A percentile compares a stretch with the other conserved stretches of the same genome.
These are phyloP conservation scores for Drosophila phalerata DNA, from an alignment of 2,888 invertebrate species.

Conservation along the genomic window DNA sequence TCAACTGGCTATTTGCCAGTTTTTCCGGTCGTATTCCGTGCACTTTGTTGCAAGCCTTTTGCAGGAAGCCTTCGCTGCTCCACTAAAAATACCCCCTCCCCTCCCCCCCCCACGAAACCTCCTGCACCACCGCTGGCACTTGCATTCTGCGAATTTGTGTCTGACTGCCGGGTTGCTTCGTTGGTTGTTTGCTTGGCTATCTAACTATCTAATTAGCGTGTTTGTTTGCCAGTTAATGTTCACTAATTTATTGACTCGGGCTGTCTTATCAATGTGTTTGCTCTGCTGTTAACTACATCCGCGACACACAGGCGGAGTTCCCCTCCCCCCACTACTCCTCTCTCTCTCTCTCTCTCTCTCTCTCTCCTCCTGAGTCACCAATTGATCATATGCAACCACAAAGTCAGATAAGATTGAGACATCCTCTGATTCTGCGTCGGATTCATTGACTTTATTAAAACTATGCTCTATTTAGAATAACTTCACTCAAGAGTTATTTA, in stretches of 20 bases:
- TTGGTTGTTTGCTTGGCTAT: constrained; percentile 43
- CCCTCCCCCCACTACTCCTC: neutral
- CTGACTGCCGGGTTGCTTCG: neutral
- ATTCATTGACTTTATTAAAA: neutral
- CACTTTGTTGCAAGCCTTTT: constrained; percentile 34
- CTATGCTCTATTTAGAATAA: too few relatives aligned
- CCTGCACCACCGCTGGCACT: constrained; percentile 1
- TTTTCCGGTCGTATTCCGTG: constrained; percentile 70
- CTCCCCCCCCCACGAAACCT: neutral
- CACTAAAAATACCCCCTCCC: neutral
- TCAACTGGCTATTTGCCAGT: constrained; percentile 69
- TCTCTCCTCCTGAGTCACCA: neutral
- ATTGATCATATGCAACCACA: constrained; percentile 6
- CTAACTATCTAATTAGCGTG: constrained; percentile 68
- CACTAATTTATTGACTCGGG: constrained; percentile 55
- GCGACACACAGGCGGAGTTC: constrained; percentile 38
- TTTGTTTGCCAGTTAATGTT: constrained; percentile 71
- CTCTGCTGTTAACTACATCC: constrained; percentile 70
- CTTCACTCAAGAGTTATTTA: neutral
- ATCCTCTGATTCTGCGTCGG: neutral
- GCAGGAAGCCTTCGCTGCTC: constrained; percentile 10
- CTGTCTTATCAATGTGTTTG: constrained; percentile 67
- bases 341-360: neutral
- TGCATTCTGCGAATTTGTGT: constrained; percentile 52
- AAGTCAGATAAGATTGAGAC: neutral